These are phyloP conservation scores for Takifugu flavidus DNA, from an alignment of 2,113 vertebrate species.

Conservation along the genomic window DNA sequence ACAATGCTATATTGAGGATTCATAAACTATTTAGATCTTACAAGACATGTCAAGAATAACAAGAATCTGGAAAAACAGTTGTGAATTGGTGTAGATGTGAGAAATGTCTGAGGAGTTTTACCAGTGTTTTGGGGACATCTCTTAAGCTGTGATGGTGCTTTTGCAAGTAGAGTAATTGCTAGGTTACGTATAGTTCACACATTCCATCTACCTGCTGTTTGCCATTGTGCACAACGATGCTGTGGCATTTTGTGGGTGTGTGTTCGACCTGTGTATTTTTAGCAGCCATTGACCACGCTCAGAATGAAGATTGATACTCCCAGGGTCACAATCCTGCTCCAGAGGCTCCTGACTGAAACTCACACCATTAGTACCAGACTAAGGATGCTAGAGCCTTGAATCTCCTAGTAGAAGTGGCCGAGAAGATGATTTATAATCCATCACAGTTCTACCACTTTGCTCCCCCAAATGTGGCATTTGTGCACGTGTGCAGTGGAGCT, in stretches of 20 bases:
- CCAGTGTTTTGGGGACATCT: no score
- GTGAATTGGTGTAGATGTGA: no score
- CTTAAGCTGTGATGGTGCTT: no score
- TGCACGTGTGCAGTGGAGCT: no score
- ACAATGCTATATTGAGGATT: conserved; percentile 30
- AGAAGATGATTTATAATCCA: conserved; percentile 27
- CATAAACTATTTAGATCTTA: conserved; percentile 46
- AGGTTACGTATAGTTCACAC: no score
- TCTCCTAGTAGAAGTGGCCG: background rate
- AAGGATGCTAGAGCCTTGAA: conserved; percentile 8
- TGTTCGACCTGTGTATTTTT: conserved; percentile 15
- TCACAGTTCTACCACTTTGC: background rate
- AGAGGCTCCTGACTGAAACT: background rate
- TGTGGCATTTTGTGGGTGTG: no score
- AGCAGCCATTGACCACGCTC: conserved; percentile 23
- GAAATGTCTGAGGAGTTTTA: no score
- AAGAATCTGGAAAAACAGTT: no score
- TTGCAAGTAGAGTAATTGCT: no score
- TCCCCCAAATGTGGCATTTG: background rate
- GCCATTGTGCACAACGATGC: no score
- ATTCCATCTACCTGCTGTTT: no score
- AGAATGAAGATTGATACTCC: conserved; percentile 49
- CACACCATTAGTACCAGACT: conserved; percentile 25
- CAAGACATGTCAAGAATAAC: no score
- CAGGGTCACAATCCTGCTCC: conserved; percentile 14